These are phyloP conservation scores for Macrostomum cliftonense DNA, from an alignment of 2,888 invertebrate genomes.

Conservation along the genomic window DNA sequence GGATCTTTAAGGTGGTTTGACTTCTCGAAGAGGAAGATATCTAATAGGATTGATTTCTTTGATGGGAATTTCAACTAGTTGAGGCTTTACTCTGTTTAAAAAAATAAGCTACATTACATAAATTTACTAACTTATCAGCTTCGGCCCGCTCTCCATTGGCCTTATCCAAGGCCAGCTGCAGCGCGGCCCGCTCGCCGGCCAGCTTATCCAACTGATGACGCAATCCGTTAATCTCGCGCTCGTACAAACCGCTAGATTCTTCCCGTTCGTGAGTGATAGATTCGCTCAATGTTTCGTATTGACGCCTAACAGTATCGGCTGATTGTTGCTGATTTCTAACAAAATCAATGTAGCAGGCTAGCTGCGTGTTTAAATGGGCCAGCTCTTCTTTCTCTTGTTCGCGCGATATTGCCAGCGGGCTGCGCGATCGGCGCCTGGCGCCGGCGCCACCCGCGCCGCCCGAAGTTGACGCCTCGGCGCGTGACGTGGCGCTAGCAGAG, in stretches of 20 bases:
- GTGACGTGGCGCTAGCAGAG: too few species aligned
- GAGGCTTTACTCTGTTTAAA: too few species aligned
- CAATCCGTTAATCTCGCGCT: not conserved
- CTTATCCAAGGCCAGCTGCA: too few species aligned
- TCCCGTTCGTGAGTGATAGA: not conserved
- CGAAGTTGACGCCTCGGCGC: too few species aligned
- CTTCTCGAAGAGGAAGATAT: too few species aligned
- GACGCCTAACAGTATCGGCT: not conserved
- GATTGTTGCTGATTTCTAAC: not conserved
- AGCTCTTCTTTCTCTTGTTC: not conserved
- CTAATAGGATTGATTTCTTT: too few species aligned
- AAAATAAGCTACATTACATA: too few species aligned
- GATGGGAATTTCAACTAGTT: too few species aligned
- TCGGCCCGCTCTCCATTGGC: too few species aligned
- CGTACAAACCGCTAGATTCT: not conserved
- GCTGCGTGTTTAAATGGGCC: not conserved
- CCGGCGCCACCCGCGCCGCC: too few species aligned
- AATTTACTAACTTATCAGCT: too few species aligned
- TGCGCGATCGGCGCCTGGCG: not conserved
- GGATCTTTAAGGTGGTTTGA: too few species aligned
- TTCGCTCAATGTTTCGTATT: not conserved
- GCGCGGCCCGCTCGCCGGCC: slow-evolving; percentile 41
- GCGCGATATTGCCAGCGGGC: not conserved
- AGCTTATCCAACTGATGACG: not conserved
- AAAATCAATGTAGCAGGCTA: not conserved